A percentile compares a stretch with the other conserved stretches of the same genome.
Evolutionary conservation across 2,113 vertebrate species (phyloP).

Genomic region (Muscicapa adusta): DNA sequence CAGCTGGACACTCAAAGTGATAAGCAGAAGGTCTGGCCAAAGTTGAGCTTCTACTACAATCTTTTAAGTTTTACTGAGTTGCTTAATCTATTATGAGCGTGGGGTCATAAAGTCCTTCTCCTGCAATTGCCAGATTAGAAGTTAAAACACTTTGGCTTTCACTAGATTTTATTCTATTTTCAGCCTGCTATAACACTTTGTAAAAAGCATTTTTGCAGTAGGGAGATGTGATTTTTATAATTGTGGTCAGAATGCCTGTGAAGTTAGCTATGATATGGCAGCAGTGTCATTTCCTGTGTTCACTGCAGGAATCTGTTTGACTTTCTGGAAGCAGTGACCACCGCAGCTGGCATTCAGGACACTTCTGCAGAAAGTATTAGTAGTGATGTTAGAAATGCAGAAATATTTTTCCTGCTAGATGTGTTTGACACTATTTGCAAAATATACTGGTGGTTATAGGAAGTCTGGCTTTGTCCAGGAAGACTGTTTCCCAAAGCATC

Average conservation of each 20-base stretch:
- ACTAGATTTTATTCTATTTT: neutral
- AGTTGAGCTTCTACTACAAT: neutral
- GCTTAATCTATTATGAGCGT: accelerated
- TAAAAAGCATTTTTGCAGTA: neutral
- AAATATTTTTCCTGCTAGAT: neutral
- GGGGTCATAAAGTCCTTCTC: neutral
- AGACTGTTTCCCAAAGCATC: neutral
- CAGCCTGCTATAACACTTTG: neutral
- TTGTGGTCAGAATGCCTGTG: neutral
- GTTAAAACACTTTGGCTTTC: neutral
- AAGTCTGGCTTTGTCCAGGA: neutral
- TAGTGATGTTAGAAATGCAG: neutral
- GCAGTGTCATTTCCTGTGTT: neutral
- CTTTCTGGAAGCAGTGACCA: neutral
- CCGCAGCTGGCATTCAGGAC: neutral
- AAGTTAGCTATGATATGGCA: neutral
- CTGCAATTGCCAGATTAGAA: neutral
- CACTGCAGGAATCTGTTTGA: neutral
- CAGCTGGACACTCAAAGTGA: neutral
- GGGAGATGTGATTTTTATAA: neutral
- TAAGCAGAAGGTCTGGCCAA: neutral
- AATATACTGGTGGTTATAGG: neutral
- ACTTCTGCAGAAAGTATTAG: neutral
- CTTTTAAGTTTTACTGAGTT: neutral
- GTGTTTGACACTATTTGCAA: neutral